These are phyloP conservation scores for Hemicordylus capensis DNA, from an alignment of 2,113 vertebrate genomes.

Conservation along the genomic window DNA sequence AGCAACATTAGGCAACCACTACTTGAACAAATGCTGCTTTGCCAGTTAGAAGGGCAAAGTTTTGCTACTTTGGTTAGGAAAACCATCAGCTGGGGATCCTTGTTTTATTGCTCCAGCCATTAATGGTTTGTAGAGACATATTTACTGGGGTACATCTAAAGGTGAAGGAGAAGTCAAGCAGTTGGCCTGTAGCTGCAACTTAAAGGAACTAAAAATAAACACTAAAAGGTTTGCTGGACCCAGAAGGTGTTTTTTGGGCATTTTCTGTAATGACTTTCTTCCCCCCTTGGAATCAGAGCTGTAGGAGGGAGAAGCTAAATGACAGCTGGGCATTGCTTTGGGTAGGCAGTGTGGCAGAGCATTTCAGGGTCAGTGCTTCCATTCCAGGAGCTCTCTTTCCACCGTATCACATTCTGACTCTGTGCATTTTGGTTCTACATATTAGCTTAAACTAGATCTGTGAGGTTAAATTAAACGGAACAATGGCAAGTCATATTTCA, in stretches of 20 bases:
- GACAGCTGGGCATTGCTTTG: not conserved
- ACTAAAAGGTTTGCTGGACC: not conserved
- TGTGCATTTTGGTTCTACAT: not conserved
- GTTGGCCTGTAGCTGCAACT: not conserved
- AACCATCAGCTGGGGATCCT: not conserved
- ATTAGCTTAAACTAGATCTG: fast-evolving
- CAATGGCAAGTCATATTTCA: not conserved
- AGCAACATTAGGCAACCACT: too few relatives aligned
- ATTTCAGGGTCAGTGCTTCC: not conserved
- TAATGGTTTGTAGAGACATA: not conserved
- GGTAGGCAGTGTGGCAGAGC: not conserved
- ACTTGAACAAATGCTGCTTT: too few relatives aligned
- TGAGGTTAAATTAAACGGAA: not conserved
- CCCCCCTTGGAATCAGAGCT: not conserved
- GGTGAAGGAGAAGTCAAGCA: not conserved
- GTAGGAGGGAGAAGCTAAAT: not conserved
- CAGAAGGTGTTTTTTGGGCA: not conserved
- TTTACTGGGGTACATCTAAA: not conserved
- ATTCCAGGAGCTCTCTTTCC: not conserved
- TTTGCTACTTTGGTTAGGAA: too few relatives aligned
- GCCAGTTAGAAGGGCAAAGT: too few relatives aligned
- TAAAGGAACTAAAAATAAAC: not conserved
- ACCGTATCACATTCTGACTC: not conserved
- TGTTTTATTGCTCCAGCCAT: not conserved
- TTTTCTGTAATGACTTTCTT: not conserved